Conservation (phyloP, 2,113 vertebrate genomes). For the Ophthalmolycus amberensis region DNA sequence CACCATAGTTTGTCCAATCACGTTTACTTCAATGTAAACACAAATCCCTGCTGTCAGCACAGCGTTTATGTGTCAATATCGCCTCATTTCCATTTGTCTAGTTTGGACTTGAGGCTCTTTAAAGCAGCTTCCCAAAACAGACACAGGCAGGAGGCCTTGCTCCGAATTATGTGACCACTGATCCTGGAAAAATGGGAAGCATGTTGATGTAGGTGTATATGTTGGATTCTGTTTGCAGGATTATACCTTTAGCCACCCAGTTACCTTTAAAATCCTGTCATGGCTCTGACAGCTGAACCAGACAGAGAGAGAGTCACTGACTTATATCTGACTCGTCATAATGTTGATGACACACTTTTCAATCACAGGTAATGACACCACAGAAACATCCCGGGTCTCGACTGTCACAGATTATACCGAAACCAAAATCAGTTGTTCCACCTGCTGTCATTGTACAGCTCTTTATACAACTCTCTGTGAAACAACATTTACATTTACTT, state of each 20-base stretch:
- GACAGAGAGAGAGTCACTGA: background rate
- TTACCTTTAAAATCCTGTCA: background rate
- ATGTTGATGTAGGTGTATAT: background rate
- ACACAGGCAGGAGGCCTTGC: background rate
- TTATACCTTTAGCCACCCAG: background rate
- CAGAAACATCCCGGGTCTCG: slow-evolving; percentile 22
- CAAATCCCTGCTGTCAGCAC: slow-evolving; percentile 5
- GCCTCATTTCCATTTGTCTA: background rate
- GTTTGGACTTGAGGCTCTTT: background rate
- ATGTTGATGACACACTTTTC: slow-evolving; percentile 28
- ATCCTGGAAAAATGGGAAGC: background rate
- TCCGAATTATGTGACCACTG: background rate
- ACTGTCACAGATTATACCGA: slow-evolving; percentile 9
- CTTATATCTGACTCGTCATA: slow-evolving; percentile 18
- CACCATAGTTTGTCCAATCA: background rate
- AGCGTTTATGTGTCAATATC: background rate
- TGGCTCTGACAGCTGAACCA: slow-evolving; percentile 8
- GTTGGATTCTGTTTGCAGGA: background rate
- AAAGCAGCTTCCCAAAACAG: background rate
- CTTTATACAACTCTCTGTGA: background rate
- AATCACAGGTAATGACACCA: slow-evolving; percentile 32
- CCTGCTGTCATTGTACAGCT: background rate
- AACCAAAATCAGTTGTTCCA: background rate
- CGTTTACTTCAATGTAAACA: slow-evolving; percentile 21
- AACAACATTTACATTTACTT: slow-evolving; percentile 7